Base-by-base conservation (phyloP, 2,113 vertebrate genomes). In the Helogale parvula region DNA sequence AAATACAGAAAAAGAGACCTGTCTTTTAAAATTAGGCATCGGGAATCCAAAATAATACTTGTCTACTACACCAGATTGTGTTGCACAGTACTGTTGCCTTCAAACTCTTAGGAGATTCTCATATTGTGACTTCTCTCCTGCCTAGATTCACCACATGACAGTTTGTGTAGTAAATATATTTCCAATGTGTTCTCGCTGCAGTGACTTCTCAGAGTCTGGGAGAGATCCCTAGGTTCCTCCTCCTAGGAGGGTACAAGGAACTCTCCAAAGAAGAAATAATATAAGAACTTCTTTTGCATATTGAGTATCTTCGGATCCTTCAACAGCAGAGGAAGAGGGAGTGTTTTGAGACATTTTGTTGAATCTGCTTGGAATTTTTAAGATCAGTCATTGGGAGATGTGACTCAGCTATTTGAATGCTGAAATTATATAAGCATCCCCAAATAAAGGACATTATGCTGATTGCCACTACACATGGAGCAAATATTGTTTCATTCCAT, bases 121-220 rank as follows among this genome's bases (percentile, higher is more conserved):
- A 9, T 50, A 79, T 93, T 80, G 93, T 95, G 74, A 86, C 45
- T 17, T 92, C 33, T 68, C 38, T 57, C 50, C 3, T 33, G 1
- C 15, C 72, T 3, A 35, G 31, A 65, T 69, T 88, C 85, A 85
- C 57, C 25, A 19, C 71, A n/a, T 87, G 90, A 90, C 88, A 84
- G 74, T 35, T 79, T 45, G 47, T 77, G 80, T 74, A 83, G 84
- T 94, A 88, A 96, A 94, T 89, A 23, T 77, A 93, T 84, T 25
- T 87, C 79, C 25, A 68, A 10, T 41, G 38, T 4, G 33, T 65
- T 89, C 95, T 92, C 38, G 0, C 16, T 89, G 33, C 31, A 93
- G 52, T n/a, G 27, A 79, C 35, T 71, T 95, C 76, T 88, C 72
- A 82, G 41, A 60, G 71, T 57, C 4, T 33, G 38, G 29, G 11